These are phyloP conservation scores for Hydrozoanthus gracilis DNA, from an alignment of 92 coral and sea anemone genomes.

Conservation along the genomic window DNA sequence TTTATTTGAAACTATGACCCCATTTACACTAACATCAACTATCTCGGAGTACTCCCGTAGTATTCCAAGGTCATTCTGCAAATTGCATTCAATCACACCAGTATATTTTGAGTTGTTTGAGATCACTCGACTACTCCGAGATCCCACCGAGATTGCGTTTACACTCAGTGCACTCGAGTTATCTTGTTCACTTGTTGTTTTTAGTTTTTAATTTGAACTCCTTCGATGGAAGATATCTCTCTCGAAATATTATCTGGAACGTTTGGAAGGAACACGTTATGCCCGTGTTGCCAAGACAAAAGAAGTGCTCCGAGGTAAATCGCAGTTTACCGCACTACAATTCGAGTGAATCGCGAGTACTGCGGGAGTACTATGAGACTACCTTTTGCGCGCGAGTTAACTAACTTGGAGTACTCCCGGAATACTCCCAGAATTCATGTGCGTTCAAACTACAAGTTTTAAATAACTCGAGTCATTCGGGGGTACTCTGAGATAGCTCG, in stretches of 20 bases:
- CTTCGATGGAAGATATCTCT: background rate
- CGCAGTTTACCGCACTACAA: slow-evolving; percentile 22
- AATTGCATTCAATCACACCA: background rate
- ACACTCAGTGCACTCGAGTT: background rate
- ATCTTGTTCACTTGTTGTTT: background rate
- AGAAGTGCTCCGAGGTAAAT: background rate
- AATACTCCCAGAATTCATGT: too few species aligned
- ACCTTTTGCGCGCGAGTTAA: slow-evolving; percentile 35
- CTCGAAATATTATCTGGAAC: too few species aligned
- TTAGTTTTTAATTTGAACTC: background rate
- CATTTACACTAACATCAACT: too few species aligned
- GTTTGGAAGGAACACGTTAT: too few species aligned
- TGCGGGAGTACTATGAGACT: background rate
- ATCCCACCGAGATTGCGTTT: background rate
- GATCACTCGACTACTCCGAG: background rate
- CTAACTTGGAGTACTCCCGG: slow-evolving; percentile 3
- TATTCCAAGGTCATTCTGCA: too few species aligned
- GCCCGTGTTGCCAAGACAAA: background rate
- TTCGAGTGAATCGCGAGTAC: background rate
- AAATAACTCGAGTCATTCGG: background rate
- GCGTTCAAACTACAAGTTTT: too few species aligned
- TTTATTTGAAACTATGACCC: too few species aligned
- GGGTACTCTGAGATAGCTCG: slow-evolving; percentile 31
- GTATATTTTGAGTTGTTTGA: background rate
- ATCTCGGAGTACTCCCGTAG: too few species aligned